Conservation (phyloP, 2,888 invertebrate species). For the Stenotaenia linearis region DNA sequence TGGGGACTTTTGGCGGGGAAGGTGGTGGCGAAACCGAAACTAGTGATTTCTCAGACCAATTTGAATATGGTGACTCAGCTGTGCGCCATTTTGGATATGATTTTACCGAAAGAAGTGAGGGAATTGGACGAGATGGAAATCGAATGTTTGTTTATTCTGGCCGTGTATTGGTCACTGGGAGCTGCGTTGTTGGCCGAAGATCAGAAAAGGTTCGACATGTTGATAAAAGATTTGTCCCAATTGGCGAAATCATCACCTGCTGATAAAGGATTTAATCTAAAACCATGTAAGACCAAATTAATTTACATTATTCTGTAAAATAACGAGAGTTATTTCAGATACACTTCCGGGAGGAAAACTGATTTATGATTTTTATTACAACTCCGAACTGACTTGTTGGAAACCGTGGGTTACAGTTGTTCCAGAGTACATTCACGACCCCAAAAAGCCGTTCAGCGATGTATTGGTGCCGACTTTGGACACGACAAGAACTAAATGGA, state of each 20-base stretch:
- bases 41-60: slow-evolving; percentile 75
- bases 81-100: slow-evolving; percentile 70
- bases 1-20: slow-evolving; percentile 66
- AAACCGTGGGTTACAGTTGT: slow-evolving; percentile 78
- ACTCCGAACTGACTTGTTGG: slow-evolving; percentile 63
- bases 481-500: slow-evolving; percentile 72
- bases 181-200: slow-evolving; percentile 66
- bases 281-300: background rate
- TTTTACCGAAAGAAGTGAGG: slow-evolving; percentile 49
- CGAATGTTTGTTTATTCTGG: slow-evolving; percentile 66
- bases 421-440: slow-evolving; percentile 67
- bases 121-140: slow-evolving; percentile 48
- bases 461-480: slow-evolving; percentile 87
- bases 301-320: too few relatives aligned
- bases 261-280: slow-evolving; percentile 14
- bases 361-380: slow-evolving; percentile 78
- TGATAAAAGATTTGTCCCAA: slow-evolving; percentile 39
- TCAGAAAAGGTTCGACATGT: slow-evolving; percentile 64
- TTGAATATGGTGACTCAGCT: slow-evolving; percentile 81
- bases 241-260: slow-evolving; percentile 35
- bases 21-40: slow-evolving; percentile 61
- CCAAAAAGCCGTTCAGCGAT: slow-evolving; percentile 64
- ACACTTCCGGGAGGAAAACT: background rate
- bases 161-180: slow-evolving; percentile 79
- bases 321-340: too few relatives aligned